Evolutionary conservation across 1,140 invertebrate genomes (phyloP), one percentile per base, ranked within the genome.

Genomic region (Stegodyphus dumicola): DNA sequence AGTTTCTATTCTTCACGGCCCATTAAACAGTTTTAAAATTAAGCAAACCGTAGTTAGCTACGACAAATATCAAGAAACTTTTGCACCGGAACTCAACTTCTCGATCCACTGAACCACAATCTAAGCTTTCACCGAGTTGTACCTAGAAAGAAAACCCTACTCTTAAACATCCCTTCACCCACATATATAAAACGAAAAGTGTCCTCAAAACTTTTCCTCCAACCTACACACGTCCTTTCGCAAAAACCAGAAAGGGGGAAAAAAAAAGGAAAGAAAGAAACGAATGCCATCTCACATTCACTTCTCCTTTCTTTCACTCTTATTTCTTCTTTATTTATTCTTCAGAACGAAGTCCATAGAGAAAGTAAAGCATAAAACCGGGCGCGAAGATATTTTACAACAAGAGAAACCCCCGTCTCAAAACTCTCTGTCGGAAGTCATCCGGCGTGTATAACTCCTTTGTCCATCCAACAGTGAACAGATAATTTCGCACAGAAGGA

Each of bases 341-440:
- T 75, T 75, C 54, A 7, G 6, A 17, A 49, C 7, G 15, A 52
- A 15, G 7, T 7, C n/a, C 18, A 77, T 65, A 77, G 51, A 49
- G 11, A 48, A 60, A 17, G n/a, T 67, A 65, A n/a, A 77, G 76
- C 76, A 78, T 78, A 78, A 78, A 67, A 60, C 65, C 11, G 65
- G 13, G 76, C 17, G 52, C 11, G 7, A 51, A 78, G 76, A 78
- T 78, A 78, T 78, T 78, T 78, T 78, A 78, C 76, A 78, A 78
- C n/a, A 54, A 77, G 75, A 77, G 53, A 77, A 33, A 60, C 56
- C 56, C 56, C 56, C 56, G 9, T 60, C 56, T 15, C 56, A 11
- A 9, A 9, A 11, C 15, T 9, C 56, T 60, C 56, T 60, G 9
- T 60, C 56, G 56, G 56, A 15, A 9, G 9, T 15, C 9, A 11